These are phyloP conservation scores for Laticauda colubrina DNA, from an alignment of 2,113 vertebrate species.

Conservation along the genomic window DNA sequence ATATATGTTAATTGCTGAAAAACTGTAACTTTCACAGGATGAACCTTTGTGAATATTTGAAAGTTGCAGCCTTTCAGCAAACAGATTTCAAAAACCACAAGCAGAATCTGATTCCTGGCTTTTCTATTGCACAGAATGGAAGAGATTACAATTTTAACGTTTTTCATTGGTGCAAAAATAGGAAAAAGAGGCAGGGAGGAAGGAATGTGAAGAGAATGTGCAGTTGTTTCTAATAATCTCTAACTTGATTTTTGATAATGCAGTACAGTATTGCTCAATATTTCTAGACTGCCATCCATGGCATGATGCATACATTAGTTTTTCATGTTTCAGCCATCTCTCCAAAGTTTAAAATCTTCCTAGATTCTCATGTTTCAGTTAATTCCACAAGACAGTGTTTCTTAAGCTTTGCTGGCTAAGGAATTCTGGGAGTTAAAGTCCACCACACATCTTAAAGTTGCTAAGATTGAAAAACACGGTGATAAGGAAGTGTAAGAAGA, in stretches of 20 bases:
- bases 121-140: neutral
- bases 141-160: neutral
- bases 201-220: neutral
- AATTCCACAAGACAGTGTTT: neutral
- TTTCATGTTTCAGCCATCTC: neutral
- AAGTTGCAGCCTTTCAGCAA: neutral
- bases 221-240: neutral
- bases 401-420: neutral
- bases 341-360: neutral
- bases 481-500: neutral
- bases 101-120: neutral
- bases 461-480: neutral
- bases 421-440: neutral
- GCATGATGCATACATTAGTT: neutral
- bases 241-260: neutral
- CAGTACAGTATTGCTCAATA: neutral
- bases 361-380: neutral
- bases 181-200: neutral
- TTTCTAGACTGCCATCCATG: neutral
- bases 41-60: neutral
- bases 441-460: neutral
- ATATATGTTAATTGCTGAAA: neutral
- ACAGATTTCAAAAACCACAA: neutral
- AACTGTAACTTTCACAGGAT: neutral
- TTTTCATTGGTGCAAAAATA: neutral